phyloP scores from a whole-genome alignment of 2,888 invertebrate species.

The Ethmia dodecea region DNA sequence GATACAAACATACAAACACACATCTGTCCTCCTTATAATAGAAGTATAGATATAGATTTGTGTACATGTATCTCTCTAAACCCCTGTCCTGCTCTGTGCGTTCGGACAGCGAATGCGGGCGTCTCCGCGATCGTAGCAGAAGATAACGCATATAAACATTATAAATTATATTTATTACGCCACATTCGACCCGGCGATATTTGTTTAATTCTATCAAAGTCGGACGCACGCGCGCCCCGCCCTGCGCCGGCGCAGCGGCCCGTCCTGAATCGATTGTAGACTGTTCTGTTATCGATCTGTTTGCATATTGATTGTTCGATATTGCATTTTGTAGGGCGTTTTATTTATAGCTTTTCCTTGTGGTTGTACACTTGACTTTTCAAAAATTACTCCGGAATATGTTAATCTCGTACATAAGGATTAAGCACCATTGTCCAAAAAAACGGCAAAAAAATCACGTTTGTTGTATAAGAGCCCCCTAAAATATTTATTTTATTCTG shows the following conservation, averaged over 20 bases:
- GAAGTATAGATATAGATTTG: background rate
- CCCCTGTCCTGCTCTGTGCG: slow-evolving; percentile 30
- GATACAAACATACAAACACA: background rate
- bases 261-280: slow-evolving; percentile 4
- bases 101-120: slow-evolving; percentile 42
- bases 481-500: too few species aligned
- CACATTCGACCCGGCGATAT: slow-evolving; percentile 59
- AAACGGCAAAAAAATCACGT: too few species aligned
- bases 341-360: too few species aligned
- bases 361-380: too few species aligned
- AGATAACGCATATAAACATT: slow-evolving; percentile 67
- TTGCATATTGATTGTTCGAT: background rate
- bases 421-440: too few species aligned
- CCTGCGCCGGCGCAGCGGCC: background rate
- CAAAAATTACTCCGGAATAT: too few species aligned
- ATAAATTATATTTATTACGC: slow-evolving; percentile 76
- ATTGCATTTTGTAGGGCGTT: too few species aligned
- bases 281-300: background rate
- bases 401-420: too few species aligned
- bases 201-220: slow-evolving; percentile 61
- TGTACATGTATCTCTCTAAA: slow-evolving; percentile 13
- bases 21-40: background rate
- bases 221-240: slow-evolving; percentile 23
- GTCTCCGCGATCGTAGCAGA: slow-evolving; percentile 55
- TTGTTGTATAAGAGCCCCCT: too few species aligned